These are phyloP conservation scores for Taenioides sp. DNA, from an alignment of 2,797 vertebrate species.

Conservation along the genomic window DNA sequence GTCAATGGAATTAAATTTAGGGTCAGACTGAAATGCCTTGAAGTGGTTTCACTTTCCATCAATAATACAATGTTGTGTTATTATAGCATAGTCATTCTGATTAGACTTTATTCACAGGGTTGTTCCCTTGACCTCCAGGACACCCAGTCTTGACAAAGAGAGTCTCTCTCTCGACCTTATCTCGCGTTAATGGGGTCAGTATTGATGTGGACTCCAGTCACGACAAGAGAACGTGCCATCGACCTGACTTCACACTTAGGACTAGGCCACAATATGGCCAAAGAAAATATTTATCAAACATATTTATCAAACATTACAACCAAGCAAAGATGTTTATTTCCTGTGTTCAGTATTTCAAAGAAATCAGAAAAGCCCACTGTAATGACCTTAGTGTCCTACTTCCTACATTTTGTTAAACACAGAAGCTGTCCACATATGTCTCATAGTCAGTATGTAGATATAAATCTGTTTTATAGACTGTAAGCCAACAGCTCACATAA, in stretches of 20 bases:
- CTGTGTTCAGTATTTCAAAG: not conserved
- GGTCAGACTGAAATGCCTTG: not conserved
- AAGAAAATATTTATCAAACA: not conserved
- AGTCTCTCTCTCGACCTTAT: slow-evolving; percentile 4
- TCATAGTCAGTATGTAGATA: not conserved
- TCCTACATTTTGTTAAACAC: not conserved
- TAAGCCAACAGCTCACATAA: not conserved
- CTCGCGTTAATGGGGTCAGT: slow-evolving; percentile 46
- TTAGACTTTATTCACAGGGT: not conserved
- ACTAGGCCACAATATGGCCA: not conserved
- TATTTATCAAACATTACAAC: not conserved
- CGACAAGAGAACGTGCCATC: not conserved
- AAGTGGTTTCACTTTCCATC: not conserved
- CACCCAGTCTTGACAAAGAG: slow-evolving; percentile 5
- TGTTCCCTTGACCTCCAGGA: not conserved
- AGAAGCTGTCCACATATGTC: not conserved
- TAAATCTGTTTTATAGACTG: not conserved
- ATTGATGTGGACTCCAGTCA: slow-evolving; percentile 39
- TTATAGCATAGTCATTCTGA: not conserved
- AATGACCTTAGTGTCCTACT: not conserved
- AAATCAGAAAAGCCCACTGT: not conserved
- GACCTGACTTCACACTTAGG: slow-evolving; percentile 12
- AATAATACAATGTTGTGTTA: not conserved
- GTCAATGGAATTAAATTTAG: not conserved
- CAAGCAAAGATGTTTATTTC: not conserved